Base-by-base conservation (phyloP, 2,888 invertebrate species). In the Lucinisca nassula region DNA sequence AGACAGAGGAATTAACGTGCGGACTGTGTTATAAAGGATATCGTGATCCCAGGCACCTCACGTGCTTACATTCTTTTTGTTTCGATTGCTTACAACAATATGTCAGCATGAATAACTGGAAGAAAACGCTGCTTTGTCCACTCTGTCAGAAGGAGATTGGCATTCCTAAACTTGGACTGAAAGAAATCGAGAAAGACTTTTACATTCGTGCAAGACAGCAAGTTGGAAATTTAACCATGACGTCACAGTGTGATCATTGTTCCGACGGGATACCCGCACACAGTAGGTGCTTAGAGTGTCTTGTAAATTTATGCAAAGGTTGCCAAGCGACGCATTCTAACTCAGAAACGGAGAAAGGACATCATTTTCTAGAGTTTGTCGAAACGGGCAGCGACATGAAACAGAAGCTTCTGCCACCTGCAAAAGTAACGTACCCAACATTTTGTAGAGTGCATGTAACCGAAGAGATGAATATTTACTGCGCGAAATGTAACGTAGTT, bases 221-320 rank as follows among this genome's bases (percentile, higher is more conserved):
- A 14, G 82, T 87, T 58, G 89, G 83, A 0, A 88, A 91, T n/a
- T 86, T 91, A 67, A 89, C 88, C 75, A 82, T 88, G 0, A 84
- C 87, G 4, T 88, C 90, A 3, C 84, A 81, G 35, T 92, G 92
- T 75, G 92, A 92, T 30, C 85, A 72, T 37, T 92, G 92, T 73
- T 76, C 86, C 32, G 85, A 81, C 2, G 81, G 84, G 12, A 58
- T 32, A 12, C 38, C 76, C 12, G 91, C 92, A 10, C 55, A 75
- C n/a, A 83, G 85, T n/a, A 72, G 92, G n/a, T 92, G 92, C 79
- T 67, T 92, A 17, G 90, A 92, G 76, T 92, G 92, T 78, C 88
- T 91, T 21, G 75, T 87, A 21, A 92, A 92, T 70, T 78, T 90
- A 10, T 92, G 92, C 79, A 81, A 73, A n/a, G 24, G 73, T 0